Base-by-base conservation (phyloP, 2,113 vertebrate genomes). In the Elephas maximus region DNA sequence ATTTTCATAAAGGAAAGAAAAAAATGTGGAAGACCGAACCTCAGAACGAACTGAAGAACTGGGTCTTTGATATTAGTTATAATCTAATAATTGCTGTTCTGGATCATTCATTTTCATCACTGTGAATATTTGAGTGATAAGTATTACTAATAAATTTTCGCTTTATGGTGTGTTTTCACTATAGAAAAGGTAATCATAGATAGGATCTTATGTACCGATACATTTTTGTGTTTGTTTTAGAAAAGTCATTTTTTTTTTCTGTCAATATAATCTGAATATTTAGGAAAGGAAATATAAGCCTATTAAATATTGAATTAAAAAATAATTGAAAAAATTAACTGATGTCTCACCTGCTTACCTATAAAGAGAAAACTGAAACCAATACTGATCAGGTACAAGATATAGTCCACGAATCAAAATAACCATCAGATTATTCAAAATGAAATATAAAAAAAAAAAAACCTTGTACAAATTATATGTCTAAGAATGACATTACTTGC, bases 321-420 rank as follows among this genome's bases (percentile, higher is more conserved):
- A 69, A 12, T 44, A 88, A 44, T 76, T 81, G 33, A 76, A 96
- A 97, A 63, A 62, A 74, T n/a, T 63, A 93, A 77, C 48, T 63
- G 4, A 90, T 26, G 9, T 57, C 18, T 69, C 15, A 10, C 24
- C 21, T 45, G 85, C 21, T 53, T 78, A 85, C 20, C 41, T 60
- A 62, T 67, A 85, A 45, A 73, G 37, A 80, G 60, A 81, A 90
- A 80, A 91, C 12, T 63, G 62, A 94, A 67, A 81, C 33, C 0
- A 74, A 80, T 71, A 45, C 24, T 44, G 2, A 67, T 48, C 30
- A 85, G 30, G 6, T 63, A 57, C 17, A 86, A 93, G 41, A 88
- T 87, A 67, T 5, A 73, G 18, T 53, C 28, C 73, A 8, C n/a
- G 12, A 93, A 67, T 23, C 48, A 60, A 57, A 57, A 48, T 15